These are phyloP conservation scores for Shinisaurus crocodilurus DNA, from an alignment of 2,113 vertebrate species.

Conservation along the genomic window DNA sequence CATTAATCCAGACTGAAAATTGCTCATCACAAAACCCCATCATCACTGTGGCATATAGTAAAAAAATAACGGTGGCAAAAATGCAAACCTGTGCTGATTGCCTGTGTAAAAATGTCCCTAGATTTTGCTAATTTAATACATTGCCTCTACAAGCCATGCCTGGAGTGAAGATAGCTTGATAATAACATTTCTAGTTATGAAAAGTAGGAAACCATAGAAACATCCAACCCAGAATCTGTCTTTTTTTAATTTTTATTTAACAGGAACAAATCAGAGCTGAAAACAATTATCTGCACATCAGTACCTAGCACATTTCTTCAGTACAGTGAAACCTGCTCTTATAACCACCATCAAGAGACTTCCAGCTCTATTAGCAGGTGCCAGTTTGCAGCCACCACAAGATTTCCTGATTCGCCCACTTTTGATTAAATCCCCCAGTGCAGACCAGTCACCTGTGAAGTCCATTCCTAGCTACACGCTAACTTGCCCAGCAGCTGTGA, in stretches of 20 bases:
- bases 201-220: conserved; percentile 4
- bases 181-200: background rate
- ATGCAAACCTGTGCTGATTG: background rate
- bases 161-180: conserved; percentile 3
- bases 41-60: background rate
- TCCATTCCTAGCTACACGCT: background rate
- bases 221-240: conserved; percentile 34
- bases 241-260: conserved; percentile 30
- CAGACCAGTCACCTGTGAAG: conserved; percentile 21
- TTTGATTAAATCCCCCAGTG: background rate
- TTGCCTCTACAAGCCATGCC: background rate
- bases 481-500: conserved; percentile 15
- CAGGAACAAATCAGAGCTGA: background rate
- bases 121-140: background rate
- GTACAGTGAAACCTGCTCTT: conserved; percentile 22
- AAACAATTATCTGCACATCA: conserved; percentile 30
- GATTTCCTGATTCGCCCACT: conserved; percentile 11
- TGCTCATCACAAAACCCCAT: background rate
- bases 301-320: conserved; percentile 33
- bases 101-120: background rate
- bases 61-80: background rate
- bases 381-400: background rate
- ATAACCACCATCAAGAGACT: conserved; percentile 25
- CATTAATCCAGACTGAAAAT: background rate
- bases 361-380: conserved; percentile 42